phyloP scores from a whole-genome alignment of 2,797 vertebrate genomes.

The Sebastes iracundus region DNA sequence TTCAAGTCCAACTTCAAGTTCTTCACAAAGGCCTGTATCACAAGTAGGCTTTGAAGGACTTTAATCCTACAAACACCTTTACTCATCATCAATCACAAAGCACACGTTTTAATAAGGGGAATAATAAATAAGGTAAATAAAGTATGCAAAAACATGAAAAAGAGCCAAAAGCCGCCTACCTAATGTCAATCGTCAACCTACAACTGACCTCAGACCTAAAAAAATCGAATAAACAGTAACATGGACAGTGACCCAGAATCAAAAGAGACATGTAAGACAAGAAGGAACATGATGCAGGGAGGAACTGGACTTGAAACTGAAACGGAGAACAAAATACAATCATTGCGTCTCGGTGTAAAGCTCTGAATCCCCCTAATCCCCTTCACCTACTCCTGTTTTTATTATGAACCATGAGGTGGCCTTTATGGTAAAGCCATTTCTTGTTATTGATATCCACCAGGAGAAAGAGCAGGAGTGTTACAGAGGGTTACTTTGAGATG shows the following conservation, averaged over 20 bases:
- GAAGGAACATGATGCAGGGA: background rate
- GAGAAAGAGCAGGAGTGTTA: background rate
- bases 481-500: background rate
- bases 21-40: background rate
- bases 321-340: background rate
- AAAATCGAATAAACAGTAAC: background rate
- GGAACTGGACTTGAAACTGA: background rate
- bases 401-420: background rate
- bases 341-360: too few species aligned
- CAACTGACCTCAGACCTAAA: background rate
- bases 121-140: background rate
- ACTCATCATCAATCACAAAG: background rate
- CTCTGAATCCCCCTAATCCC: background rate
- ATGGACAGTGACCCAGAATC: background rate
- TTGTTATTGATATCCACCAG: conserved; percentile 5
- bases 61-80: background rate
- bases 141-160: background rate
- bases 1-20: background rate
- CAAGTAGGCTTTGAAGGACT: background rate
- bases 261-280: background rate
- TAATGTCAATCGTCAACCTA: background rate
- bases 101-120: background rate
- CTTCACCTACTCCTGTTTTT: background rate
- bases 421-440: background rate
- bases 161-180: background rate